phyloP scores from a whole-genome alignment of 2,888 invertebrate species.

The Slavum lentiscoides region DNA sequence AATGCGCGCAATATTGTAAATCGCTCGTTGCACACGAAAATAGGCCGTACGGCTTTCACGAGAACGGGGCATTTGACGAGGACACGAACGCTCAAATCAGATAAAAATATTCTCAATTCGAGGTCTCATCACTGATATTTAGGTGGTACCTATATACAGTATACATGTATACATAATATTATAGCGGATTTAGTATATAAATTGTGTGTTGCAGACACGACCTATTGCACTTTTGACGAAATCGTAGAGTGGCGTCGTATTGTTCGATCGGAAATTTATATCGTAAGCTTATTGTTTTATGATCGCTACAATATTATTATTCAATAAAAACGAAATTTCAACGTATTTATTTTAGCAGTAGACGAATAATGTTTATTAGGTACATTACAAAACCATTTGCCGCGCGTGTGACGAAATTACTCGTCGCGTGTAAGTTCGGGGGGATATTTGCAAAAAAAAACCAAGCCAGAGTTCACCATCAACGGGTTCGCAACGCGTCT shows the following conservation, averaged over 20 bases:
- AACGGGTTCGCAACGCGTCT: no score
- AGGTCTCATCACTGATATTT: not conserved
- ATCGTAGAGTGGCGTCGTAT: conserved; percentile 13
- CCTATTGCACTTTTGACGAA: conserved; percentile 26
- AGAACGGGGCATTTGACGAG: not conserved
- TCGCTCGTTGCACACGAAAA: not conserved
- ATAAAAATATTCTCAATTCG: conserved; percentile 15
- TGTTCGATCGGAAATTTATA: conserved; percentile 15
- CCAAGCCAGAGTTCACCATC: no score
- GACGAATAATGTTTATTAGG: no score
- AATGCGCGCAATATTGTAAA: not conserved
- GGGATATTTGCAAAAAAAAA: no score
- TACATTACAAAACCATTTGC: no score
- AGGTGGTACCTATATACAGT: no score
- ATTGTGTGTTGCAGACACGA: not conserved
- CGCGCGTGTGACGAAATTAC: no score
- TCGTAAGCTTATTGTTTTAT: conserved; percentile 19
- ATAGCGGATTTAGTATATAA: not conserved
- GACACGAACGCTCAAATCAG: conserved; percentile 1
- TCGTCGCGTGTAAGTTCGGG: no score
- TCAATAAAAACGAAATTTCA: not conserved
- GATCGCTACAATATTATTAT: conserved; percentile 3
- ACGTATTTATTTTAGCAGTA: not conserved
- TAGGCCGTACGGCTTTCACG: not conserved
- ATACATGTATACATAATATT: not conserved